Evolutionary conservation across 2,113 vertebrate species (phyloP).

Genomic region (Xenopus laevis): DNA sequence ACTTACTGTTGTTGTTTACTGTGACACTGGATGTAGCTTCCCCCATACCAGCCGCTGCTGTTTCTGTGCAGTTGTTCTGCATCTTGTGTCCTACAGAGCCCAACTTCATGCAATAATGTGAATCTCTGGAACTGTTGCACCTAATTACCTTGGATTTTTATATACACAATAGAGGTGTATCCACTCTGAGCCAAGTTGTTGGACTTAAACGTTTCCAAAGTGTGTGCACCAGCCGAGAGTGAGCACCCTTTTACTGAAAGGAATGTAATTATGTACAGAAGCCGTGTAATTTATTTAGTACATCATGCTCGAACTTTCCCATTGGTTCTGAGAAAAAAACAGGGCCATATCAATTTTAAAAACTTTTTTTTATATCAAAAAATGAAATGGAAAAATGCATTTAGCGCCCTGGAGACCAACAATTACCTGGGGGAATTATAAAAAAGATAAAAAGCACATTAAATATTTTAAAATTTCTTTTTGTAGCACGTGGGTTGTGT

Average conservation of each 20-base stretch:
- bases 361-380: too few species aligned
- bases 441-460: constrained; percentile 56
- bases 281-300: constrained; percentile 73
- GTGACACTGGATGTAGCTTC: constrained; percentile 43
- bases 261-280: constrained; percentile 84
- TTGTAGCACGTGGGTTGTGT: neutral
- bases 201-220: constrained; percentile 24
- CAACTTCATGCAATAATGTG: constrained; percentile 44
- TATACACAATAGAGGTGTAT: neutral
- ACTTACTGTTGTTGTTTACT: constrained; percentile 14
- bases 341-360: too few species aligned
- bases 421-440: constrained; percentile 59
- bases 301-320: constrained; percentile 39
- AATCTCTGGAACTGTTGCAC: constrained; percentile 21
- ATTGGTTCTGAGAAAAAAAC: constrained; percentile 37
- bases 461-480: constrained; percentile 59
- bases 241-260: constrained; percentile 50
- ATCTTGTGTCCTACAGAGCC: constrained; percentile 20
- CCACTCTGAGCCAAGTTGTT: constrained; percentile 20
- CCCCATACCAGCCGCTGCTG: constrained; percentile 7
- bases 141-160: constrained; percentile 24
- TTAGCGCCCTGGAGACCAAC: constrained; percentile 34
- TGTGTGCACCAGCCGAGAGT: constrained; percentile 47
- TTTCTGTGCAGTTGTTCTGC: constrained; percentile 16
- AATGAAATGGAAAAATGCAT: constrained; percentile 49